Percentiles rank a stretch among this genome's conserved stretches.
phyloP scores from a whole-genome alignment of 2,797 vertebrate genomes.

The Echeneis naucrates region DNA sequence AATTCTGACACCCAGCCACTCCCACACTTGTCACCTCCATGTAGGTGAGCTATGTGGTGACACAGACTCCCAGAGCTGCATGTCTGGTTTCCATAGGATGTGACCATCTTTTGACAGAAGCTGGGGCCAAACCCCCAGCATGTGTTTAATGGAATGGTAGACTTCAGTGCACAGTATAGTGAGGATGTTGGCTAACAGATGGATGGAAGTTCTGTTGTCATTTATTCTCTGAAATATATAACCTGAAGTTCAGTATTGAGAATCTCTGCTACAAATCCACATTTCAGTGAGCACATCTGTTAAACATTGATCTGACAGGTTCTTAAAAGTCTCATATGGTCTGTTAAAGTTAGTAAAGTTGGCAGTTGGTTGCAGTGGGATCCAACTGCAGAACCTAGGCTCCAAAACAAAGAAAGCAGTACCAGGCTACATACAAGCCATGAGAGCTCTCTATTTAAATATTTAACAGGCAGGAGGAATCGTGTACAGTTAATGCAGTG shows the following conservation, averaged over 20 bases:
- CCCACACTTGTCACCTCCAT: constrained; percentile 8
- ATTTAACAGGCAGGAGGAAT: constrained; percentile 60
- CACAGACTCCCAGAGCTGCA: neutral
- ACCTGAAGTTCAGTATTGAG: neutral
- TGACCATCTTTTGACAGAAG: neutral
- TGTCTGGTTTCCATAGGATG: constrained; percentile 16
- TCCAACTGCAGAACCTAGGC: constrained; percentile 46
- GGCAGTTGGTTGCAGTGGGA: constrained; percentile 5
- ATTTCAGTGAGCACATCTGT: neutral
- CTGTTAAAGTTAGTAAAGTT: neutral
- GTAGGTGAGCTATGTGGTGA: neutral
- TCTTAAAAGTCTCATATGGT: neutral
- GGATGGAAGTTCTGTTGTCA: neutral
- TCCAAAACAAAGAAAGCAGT: constrained; percentile 33
- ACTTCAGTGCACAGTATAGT: neutral
- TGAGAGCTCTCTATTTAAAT: constrained; percentile 57
- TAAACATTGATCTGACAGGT: constrained; percentile 5
- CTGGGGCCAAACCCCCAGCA: neutral
- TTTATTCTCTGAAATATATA: no score
- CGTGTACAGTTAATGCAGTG: constrained; percentile 41
- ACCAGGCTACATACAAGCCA: constrained; percentile 27
- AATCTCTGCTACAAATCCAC: neutral
- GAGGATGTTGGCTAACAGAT: constrained; percentile 9
- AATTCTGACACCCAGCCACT: constrained; percentile 18
- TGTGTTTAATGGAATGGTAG: neutral